Evolutionary conservation across 2,113 vertebrate species (phyloP), one percentile per base, ranked within the genome.

Genomic region (Accipiter virgatus): DNA sequence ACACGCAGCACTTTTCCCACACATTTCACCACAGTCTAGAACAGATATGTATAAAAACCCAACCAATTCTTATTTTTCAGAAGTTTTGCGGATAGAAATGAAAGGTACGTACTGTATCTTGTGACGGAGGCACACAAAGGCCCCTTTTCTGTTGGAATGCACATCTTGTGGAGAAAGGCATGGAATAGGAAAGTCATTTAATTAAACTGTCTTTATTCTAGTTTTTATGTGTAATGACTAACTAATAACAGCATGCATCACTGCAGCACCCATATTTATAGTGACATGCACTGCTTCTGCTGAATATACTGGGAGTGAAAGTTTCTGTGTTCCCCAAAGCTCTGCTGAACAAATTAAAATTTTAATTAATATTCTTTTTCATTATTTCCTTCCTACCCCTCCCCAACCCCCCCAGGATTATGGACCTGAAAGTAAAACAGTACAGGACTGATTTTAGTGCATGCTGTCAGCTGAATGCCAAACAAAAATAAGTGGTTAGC

Each of bases 1-100:
- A 18, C 26, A 3, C 0, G 1, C 32, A 21, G 27, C 17, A 9
- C 11, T 48, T 67, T 43, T 3, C 12, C 29, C 23, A 19, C 40
- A 6, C 4, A 17, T 68, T 63, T 27, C 62, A 13, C 13, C 17
- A 9, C 4, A 47, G 8, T 9, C 4, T 3, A 29, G 29, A 70
- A 22, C 7, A 68, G 31, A 34, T 3, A 34, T 0, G 1, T 3
- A 13, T 1, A 3, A 17, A n/a, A 3, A 0, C 0, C 3, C 1
- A 3, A 81, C 6, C 8, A 50, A 12, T 29, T 72, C 12, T 59
- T 13, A 7, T 36, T 92, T 95, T 87, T 20, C 53, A 45, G 32
- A 20, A 63, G 8, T 11, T 40, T 32, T 50, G 10, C 50, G 53
- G 13, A 4, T 15, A 7, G 22, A 53, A 70, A 78, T 6, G 25